Base-by-base conservation (phyloP, 2,797 vertebrate species). In the Macroramphosus scolopax region DNA sequence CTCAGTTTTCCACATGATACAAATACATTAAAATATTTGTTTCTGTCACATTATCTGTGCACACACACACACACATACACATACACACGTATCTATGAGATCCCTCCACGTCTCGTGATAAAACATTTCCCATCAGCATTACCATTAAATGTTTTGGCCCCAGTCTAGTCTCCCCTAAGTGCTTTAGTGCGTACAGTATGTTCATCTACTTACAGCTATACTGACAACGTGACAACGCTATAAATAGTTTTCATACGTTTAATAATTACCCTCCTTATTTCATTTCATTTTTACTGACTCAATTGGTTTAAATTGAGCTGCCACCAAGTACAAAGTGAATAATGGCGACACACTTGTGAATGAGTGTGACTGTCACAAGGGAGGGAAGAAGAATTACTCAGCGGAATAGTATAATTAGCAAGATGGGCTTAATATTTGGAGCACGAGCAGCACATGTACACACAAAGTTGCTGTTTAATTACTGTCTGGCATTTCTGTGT, bases 71-170 rank as follows among this genome's bases (percentile, higher is more conserved):
- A n/a, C n/a, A n/a, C n/a, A n/a, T n/a, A n/a, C n/a, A n/a, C n/a
- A n/a, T n/a, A n/a, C 51, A 51, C 25, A 28, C 48, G 31, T 8
- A 31, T 17, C 62, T 6, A 56, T 51, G 13, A 53, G 24, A 17
- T 30, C 16, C 18, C 16, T 50, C 63, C 65, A 77, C 72, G 72
- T 80, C 26, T 29, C 33, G 45, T 61, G 75, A 83, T 85, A 80
- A 82, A 84, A 51, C 15, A 18, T 37, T 55, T 57, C 41, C 56
- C 37, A 58, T 11, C 24, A 69, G 58, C 51, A 30, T 28, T 28
- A 56, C 5, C 10, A 45, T 55, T 8, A 40, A 51, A 67, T 44
- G 17, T 12, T 10, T 2, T 20, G 17, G 43, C 55, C 41, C 38
- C 60, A 64, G 60, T 55, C 49, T 51, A 52, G 54, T 43, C 41